Base-by-base conservation (phyloP, 2,888 invertebrate species). In the Hofmannophila pseudospretella region DNA sequence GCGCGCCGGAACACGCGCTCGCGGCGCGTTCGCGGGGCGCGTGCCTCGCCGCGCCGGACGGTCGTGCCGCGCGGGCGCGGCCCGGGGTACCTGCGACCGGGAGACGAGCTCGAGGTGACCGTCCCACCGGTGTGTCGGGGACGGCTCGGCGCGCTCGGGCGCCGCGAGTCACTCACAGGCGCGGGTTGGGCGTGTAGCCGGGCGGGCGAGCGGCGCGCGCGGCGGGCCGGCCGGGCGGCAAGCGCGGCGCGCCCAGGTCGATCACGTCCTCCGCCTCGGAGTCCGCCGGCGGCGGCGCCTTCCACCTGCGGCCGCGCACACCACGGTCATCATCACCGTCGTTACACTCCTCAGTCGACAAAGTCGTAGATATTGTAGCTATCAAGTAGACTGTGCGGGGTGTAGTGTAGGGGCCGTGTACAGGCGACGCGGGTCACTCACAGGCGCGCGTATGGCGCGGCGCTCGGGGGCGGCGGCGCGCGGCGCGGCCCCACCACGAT, bases 131-230 rank as follows among this genome's bases (percentile, higher is more conserved):
- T n/a, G n/a, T n/a, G n/a, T n/a, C n/a, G n/a, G 27, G 14, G 16
- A 19, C 3, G 25, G 5, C 4, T 9, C 16, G 4, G n/a, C 1
- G 1, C 7, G 19, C 3, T 25, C 25, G 25, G 25, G 25, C 7
- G 25, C 2, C 7, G 25, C 25, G 20, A n/a, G n/a, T n/a, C 7
- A 66, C 78, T 64, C 12, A 79, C 79, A 79, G 64, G 11, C 79
- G 67, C 3, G 75, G 74, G 47, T 72, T 78, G 23, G 75, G 77
- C 20, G 60, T 62, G 58, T 69, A 19, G 28, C 36, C 7, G 23
- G 23, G 32, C 12, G 11, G 13, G 32, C 26, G 41, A 12, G 12
- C 10, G 5, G 23, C 33, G 40, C 31, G n/a, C n/a, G n/a, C n/a
- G n/a, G n/a, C n/a, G n/a, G n/a, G n/a, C n/a, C n/a, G n/a, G n/a